Percentiles rank a stretch among this genome's conserved stretches.
Evolutionary conservation across 1,140 invertebrate genomes (phyloP).

Genomic region (Forficula auricularia): DNA sequence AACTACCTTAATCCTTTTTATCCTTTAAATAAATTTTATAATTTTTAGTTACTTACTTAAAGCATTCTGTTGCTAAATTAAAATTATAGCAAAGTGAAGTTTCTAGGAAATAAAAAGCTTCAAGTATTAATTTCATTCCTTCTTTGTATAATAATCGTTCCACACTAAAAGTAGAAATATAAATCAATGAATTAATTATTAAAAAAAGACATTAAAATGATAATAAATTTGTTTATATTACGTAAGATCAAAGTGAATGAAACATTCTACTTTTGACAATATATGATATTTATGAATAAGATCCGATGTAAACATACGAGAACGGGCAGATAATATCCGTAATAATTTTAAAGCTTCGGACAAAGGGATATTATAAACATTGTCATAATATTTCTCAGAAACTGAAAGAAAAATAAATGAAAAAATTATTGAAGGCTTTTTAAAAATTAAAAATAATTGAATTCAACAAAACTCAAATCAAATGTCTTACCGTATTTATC

Average conservation of each 20-base stretch:
- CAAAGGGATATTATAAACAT: slow-evolving; percentile 25
- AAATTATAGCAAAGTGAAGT: slow-evolving; percentile 27
- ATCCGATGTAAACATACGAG: slow-evolving; percentile 21
- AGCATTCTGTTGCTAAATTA: slow-evolving; percentile 17
- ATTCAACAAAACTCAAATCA: too few species aligned
- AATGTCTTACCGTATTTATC: slow-evolving; percentile 16
- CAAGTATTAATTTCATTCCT: slow-evolving; percentile 37
- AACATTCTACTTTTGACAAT: slow-evolving; percentile 1
- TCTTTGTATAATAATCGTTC: slow-evolving; percentile 26
- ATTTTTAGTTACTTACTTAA: too few species aligned
- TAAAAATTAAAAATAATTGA: slow-evolving; percentile 22
- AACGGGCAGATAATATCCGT: slow-evolving; percentile 29
- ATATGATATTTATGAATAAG: slow-evolving; percentile 17
- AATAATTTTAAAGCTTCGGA: slow-evolving; percentile 32
- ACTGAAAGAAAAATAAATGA: background rate
- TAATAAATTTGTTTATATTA: background rate
- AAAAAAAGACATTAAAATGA: slow-evolving; percentile 24
- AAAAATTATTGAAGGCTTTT: slow-evolving; percentile 22
- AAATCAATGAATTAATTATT: slow-evolving; percentile 28
- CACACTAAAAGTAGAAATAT: slow-evolving; percentile 29
- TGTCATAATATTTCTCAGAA: background rate
- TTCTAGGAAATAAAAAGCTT: slow-evolving; percentile 31
- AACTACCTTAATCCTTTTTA: too few species aligned
- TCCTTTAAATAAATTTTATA: too few species aligned
- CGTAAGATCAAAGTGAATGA: slow-evolving; percentile 1